Evolutionary conservation across 2,113 vertebrate genomes (phyloP).

Genomic region (Poeciliopsis occidentalis): DNA sequence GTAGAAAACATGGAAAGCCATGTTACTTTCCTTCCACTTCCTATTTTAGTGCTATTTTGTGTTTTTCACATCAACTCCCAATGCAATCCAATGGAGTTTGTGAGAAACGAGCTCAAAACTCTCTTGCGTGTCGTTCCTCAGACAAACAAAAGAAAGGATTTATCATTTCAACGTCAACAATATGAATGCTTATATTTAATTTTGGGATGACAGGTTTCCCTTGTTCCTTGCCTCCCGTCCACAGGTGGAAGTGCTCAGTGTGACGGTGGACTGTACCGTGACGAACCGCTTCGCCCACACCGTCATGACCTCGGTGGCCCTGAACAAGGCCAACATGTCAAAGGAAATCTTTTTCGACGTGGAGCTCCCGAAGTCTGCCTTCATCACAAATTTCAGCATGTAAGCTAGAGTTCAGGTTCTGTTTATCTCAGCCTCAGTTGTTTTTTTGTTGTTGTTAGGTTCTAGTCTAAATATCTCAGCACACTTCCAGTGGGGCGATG

Average conservation of each 20-base stretch:
- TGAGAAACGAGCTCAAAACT: neutral
- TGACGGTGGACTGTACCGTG: conserved; percentile 88
- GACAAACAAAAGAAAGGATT: neutral
- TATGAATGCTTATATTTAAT: neutral
- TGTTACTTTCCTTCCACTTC: too few relatives aligned
- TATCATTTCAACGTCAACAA: neutral
- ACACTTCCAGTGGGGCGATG: too few relatives aligned
- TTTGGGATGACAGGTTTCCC: neutral
- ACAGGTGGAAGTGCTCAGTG: conserved; percentile 75
- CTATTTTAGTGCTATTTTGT: too few relatives aligned
- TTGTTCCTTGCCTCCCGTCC: neutral
- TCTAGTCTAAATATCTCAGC: too few relatives aligned
- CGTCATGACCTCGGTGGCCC: conserved; percentile 87
- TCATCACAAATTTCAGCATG: conserved; percentile 97
- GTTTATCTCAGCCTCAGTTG: neutral
- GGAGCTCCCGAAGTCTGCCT: conserved; percentile 93
- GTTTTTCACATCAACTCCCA: too few relatives aligned
- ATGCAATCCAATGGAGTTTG: too few relatives aligned
- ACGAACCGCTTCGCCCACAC: conserved; percentile 90
- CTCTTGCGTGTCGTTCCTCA: neutral
- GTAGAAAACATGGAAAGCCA: too few relatives aligned
- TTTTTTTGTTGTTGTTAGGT: too few relatives aligned
- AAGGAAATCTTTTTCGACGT: conserved; percentile 90
- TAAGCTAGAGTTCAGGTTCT: conserved; percentile 65
- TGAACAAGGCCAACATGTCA: conserved; percentile 84